phyloP scores from a whole-genome alignment of 2,113 vertebrate species.

The Oreotragus oreotragus region DNA sequence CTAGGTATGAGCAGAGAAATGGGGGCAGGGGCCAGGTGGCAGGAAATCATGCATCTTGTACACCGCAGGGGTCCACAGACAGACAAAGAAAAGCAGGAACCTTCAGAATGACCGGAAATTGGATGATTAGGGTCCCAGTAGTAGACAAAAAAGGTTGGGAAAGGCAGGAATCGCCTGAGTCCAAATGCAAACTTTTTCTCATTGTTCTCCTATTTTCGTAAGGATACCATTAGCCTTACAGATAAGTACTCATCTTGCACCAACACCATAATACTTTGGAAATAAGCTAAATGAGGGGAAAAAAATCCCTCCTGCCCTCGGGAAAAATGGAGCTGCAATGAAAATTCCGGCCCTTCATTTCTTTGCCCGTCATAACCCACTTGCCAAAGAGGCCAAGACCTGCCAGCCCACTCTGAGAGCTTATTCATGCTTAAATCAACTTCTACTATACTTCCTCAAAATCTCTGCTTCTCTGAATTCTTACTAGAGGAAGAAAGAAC shows the following conservation, averaged over 20 bases:
- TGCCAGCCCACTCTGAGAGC: not conserved
- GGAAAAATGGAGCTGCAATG: not conserved
- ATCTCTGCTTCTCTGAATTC: not conserved
- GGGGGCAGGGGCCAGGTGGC: not conserved
- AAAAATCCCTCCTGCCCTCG: not conserved
- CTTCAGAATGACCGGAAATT: not conserved
- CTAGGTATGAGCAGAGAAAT: not conserved
- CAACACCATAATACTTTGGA: not conserved
- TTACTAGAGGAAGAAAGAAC: not conserved
- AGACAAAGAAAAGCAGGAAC: not conserved
- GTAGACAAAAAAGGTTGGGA: not conserved
- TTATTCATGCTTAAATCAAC: not conserved
- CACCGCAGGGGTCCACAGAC: not conserved
- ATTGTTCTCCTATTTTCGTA: not conserved
- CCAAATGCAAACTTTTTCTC: not conserved
- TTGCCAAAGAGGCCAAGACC: not conserved
- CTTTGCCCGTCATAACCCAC: not conserved
- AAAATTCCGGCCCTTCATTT: not conserved
- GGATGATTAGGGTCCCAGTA: not conserved
- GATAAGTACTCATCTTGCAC: not conserved
- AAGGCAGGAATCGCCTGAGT: not conserved
- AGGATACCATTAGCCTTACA: not conserved
- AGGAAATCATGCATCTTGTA: not conserved
- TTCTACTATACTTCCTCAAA: not conserved
- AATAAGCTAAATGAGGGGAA: not conserved